A percentile compares a stretch with the other conserved stretches of the same genome.
These are phyloP conservation scores for Romanogobio albipinnatus DNA, from an alignment of 2,113 vertebrate species.

Conservation along the genomic window DNA sequence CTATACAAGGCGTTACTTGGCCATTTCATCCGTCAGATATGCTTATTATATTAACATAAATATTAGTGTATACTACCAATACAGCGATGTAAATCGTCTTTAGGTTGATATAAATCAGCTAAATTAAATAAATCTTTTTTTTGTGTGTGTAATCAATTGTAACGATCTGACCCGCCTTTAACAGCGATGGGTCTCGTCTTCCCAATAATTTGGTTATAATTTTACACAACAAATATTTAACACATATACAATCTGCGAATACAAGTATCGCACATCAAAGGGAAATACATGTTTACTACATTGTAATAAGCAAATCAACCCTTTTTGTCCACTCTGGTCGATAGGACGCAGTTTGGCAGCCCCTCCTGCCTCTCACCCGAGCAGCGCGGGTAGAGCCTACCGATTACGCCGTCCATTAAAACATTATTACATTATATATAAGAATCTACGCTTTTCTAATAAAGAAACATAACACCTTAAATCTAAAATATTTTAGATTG, in stretches of 20 bases:
- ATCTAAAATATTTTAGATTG: constrained; percentile 41
- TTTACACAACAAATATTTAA: not conserved
- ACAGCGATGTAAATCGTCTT: not conserved
- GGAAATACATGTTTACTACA: not conserved
- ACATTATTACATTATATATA: not conserved
- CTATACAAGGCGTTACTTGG: not conserved
- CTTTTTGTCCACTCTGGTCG: not conserved
- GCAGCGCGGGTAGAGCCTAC: constrained; percentile 5
- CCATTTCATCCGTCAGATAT: not conserved
- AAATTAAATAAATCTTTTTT: too few species aligned
- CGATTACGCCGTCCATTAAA: constrained; percentile 10
- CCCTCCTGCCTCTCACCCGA: constrained; percentile 34
- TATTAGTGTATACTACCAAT: not conserved
- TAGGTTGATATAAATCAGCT: too few species aligned
- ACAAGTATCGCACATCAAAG: not conserved
- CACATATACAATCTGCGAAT: not conserved
- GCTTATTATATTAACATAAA: not conserved
- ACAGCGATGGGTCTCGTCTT: not conserved
- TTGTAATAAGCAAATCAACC: constrained; percentile 12
- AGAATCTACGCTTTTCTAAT: not conserved
- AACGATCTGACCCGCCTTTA: constrained; percentile 6
- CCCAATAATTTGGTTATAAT: not conserved
- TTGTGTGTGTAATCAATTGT: not conserved
- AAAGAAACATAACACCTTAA: not conserved
- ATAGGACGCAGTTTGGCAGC: constrained; percentile 29